Percentiles rank a stretch among this genome's conserved stretches.
These are phyloP conservation scores for Oceanodroma leucorhoa DNA, from an alignment of 2,797 vertebrate genomes.

Conservation along the genomic window DNA sequence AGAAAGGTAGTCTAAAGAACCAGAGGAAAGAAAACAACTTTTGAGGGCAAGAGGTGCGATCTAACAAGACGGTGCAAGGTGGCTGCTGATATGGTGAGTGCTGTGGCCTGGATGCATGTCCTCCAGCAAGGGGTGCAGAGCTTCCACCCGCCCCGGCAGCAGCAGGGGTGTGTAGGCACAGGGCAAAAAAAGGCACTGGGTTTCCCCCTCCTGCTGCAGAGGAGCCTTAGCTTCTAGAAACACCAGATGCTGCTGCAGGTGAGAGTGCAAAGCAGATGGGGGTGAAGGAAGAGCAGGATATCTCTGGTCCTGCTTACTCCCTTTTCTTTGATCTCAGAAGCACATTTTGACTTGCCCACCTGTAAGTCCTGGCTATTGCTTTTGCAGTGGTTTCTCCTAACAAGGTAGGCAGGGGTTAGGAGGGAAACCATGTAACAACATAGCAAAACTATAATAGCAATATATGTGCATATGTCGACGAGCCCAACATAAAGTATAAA, in stretches of 20 bases:
- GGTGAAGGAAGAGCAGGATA: too few relatives aligned
- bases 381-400: background rate
- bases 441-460: background rate
- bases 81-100: background rate
- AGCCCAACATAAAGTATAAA: background rate
- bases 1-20: background rate
- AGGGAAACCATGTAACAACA: background rate
- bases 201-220: background rate
- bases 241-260: background rate
- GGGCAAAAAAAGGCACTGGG: background rate
- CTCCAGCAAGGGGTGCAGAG: background rate
- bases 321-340: background rate
- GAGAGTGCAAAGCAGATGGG: background rate
- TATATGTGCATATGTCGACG: background rate
- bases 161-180: background rate
- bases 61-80: background rate
- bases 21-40: background rate
- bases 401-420: background rate
- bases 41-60: background rate
- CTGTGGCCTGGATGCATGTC: background rate
- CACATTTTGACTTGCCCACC: background rate
- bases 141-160: background rate
- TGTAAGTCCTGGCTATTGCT: background rate
- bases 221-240: background rate
- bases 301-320: background rate